These are phyloP conservation scores for Cygnus olor DNA, from an alignment of 2,797 vertebrate species.

Conservation along the genomic window DNA sequence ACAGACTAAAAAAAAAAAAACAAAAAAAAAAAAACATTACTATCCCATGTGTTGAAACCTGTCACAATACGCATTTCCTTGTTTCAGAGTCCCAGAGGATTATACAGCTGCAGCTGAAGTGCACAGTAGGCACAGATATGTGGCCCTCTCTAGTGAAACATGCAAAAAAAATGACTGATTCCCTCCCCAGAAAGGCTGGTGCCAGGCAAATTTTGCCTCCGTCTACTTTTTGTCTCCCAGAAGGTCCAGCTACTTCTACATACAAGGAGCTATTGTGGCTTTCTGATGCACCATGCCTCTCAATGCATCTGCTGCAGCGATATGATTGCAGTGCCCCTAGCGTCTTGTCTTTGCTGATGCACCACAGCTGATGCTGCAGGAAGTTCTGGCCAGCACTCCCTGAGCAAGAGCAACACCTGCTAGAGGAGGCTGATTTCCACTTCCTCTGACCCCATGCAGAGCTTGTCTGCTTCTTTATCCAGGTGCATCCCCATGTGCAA, in stretches of 20 bases:
- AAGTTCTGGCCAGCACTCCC: background rate
- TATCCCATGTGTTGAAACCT: background rate
- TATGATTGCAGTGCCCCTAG: accelerated
- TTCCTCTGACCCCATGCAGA: conserved; percentile 13
- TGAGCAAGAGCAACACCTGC: background rate
- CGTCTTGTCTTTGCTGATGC: background rate
- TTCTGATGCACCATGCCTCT: background rate
- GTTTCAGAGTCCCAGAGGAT: background rate
- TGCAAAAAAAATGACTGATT: background rate
- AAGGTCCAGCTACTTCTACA: background rate
- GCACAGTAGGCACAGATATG: background rate
- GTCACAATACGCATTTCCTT: background rate
- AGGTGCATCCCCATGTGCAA: conserved; percentile 51
- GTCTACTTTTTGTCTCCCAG: background rate
- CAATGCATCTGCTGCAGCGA: background rate
- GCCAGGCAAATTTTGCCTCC: background rate
- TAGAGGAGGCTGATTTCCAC: background rate
- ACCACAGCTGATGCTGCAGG: background rate
- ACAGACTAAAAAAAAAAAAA: background rate
- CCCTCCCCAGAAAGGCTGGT: background rate
- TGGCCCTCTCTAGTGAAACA: background rate
- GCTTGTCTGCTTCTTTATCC: conserved; percentile 30
- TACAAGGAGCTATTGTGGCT: background rate
- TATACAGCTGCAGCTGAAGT: background rate
- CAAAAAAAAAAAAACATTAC: background rate